Percentiles rank a stretch among this genome's conserved stretches.
Conservation (phyloP, 2,113 vertebrate species). For the Recurvirostra avosetta region DNA sequence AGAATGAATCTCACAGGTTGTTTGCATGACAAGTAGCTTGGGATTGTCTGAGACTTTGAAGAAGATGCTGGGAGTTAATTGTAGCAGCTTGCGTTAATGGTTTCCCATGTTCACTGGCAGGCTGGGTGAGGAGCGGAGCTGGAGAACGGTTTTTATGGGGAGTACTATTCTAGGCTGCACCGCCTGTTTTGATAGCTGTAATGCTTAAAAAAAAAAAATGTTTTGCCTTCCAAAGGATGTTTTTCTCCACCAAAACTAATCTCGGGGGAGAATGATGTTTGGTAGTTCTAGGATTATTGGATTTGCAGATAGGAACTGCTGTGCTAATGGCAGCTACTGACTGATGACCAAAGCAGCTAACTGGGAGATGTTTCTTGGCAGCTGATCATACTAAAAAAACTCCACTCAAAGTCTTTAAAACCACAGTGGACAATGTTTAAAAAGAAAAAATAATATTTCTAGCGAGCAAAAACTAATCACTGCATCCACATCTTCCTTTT, state of each 20-base stretch:
- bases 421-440: not conserved
- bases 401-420: not conserved
- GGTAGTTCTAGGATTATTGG: not conserved
- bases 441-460: not conserved
- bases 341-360: not conserved
- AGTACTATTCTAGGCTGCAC: not conserved
- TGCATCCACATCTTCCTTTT: not conserved
- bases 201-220: not conserved
- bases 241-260: slow-evolving; percentile 27
- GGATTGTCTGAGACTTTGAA: slow-evolving; percentile 63
- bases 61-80: slow-evolving; percentile 71
- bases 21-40: slow-evolving; percentile 80
- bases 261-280: not conserved
- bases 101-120: slow-evolving; percentile 69
- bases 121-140: slow-evolving; percentile 53
- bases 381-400: not conserved
- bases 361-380: slow-evolving; percentile 26
- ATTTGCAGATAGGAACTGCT: slow-evolving; percentile 33
- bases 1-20: slow-evolving; percentile 77
- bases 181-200: slow-evolving; percentile 55
- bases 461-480: not conserved
- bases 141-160: slow-evolving; percentile 44
- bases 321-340: slow-evolving; percentile 10
- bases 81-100: slow-evolving; percentile 61
- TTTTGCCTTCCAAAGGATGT: slow-evolving; percentile 26